Evolutionary conservation across 2,888 invertebrate genomes (phyloP).

Genomic region (Netelia virgata): DNA sequence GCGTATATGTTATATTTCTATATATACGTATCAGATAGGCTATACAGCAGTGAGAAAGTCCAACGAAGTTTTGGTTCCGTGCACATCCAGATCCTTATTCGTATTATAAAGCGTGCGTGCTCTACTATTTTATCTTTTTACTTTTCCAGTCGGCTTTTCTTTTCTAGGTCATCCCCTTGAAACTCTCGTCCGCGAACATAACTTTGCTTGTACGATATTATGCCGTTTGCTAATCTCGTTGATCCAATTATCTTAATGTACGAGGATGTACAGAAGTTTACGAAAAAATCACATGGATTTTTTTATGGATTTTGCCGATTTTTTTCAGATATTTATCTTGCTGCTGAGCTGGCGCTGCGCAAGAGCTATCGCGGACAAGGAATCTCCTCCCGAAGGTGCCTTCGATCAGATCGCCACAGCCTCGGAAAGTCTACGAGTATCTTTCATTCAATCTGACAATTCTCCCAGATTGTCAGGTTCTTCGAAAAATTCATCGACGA

Average conservation of each 20-base stretch:
- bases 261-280: not conserved
- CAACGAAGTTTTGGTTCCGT: constrained; percentile 81
- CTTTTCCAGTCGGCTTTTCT: constrained; percentile 81
- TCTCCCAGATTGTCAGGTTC: not conserved
- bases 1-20: not conserved
- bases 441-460: constrained; percentile 45
- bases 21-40: constrained; percentile 43
- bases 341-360: constrained; percentile 78
- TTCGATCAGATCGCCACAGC: constrained; percentile 81
- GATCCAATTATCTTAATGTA: constrained; percentile 70
- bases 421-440: constrained; percentile 71
- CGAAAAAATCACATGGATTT: not conserved
- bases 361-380: constrained; percentile 69
- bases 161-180: constrained; percentile 81
- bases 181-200: constrained; percentile 70
- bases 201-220: constrained; percentile 16
- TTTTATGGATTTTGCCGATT: not conserved
- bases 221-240: constrained; percentile 2
- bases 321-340: constrained; percentile 78
- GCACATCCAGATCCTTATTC: constrained; percentile 82
- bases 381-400: constrained; percentile 68
- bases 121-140: constrained; percentile 79
- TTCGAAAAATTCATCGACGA: constrained; percentile 39
- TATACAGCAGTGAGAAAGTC: constrained; percentile 80
- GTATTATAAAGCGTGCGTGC: constrained; percentile 75